Base-by-base conservation (phyloP, 2,113 vertebrate species). In the Epinephelus moara region DNA sequence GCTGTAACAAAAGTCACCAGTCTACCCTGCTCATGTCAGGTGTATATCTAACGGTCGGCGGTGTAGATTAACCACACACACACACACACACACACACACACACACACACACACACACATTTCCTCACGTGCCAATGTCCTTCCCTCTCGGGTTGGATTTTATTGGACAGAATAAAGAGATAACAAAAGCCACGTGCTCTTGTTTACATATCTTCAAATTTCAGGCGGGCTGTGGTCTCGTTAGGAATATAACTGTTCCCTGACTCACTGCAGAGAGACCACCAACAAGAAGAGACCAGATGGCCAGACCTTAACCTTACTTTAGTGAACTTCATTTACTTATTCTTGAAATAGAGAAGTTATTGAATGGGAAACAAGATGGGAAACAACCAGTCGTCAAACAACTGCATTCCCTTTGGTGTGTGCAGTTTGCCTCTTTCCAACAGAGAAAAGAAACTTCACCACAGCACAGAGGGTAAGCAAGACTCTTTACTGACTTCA, bases 171-270 rank as follows among this genome's bases (percentile, higher is more conserved):
- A 60, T 49, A 55, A 67, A 70, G 6, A 85, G 81, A 90, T 77
- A 89, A 61, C 55, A 70, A 55, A 13, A 49, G 76, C 68, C 94
- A 94, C 90, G 86, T 92, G 94, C 60, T 90, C 59, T 18, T 94
- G 90, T 94, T 94, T 90, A 91, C 89, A 68, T 11, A 6, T 62
- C 71, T 95, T 95, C 92, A 94, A 93, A 94, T 84, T 93, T 95
- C 91, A 82, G 93, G 95, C 95, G 94, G 94, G 94, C 88, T 85
- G 87, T 82, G 0, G 40, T 50, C 42, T 50, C 56, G 63, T 1
- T 21, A 52, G n/a, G 60, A 70, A 85, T 37, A 85, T 2, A 52
- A 12, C 19, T 59, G 10, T 64, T 61, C 33, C 21, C 40, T 56
- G 3, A 33, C 6, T 5, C 42, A 33, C 1, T 5, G 2, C 11